Percentiles rank a stretch among this genome's conserved stretches.
phyloP scores from a whole-genome alignment of 2,113 vertebrate species.

The Boleophthalmus pectinirostris region DNA sequence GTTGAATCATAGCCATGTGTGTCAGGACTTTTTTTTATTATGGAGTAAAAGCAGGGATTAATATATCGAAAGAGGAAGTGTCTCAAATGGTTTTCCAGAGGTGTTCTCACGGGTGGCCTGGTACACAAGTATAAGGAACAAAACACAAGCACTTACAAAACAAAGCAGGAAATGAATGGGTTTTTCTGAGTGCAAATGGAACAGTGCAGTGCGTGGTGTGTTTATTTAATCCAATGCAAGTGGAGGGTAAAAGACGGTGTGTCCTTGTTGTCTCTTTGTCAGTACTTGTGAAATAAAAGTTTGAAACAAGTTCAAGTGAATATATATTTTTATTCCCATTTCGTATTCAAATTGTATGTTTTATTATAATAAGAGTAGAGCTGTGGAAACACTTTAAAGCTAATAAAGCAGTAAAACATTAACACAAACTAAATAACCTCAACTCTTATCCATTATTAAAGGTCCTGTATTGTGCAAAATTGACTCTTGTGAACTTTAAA shows the following conservation, averaged over 20 bases:
- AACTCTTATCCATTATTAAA: too few relatives aligned
- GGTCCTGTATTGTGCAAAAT: too few relatives aligned
- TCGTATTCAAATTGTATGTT: neutral
- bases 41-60: neutral
- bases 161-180: neutral
- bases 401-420: neutral
- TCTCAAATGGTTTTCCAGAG: neutral
- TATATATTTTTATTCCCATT: neutral
- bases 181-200: neutral
- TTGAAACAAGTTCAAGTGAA: conserved; percentile 8
- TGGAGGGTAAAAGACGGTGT: neutral
- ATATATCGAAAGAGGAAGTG: neutral
- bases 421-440: too few relatives aligned
- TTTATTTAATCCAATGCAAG: conserved; percentile 23
- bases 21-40: neutral
- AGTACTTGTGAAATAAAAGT: conserved; percentile 43
- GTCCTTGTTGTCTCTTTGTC: conserved; percentile 6
- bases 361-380: neutral
- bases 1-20: conserved; percentile 15
- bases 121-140: neutral
- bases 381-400: neutral
- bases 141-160: neutral
- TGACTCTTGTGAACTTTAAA: too few relatives aligned
- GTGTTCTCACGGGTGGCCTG: conserved; percentile 1
- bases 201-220: neutral